Evolutionary conservation across 1,140 invertebrate species (phyloP), one percentile per base, ranked within the genome.

Genomic region (Oscheius sp.): DNA sequence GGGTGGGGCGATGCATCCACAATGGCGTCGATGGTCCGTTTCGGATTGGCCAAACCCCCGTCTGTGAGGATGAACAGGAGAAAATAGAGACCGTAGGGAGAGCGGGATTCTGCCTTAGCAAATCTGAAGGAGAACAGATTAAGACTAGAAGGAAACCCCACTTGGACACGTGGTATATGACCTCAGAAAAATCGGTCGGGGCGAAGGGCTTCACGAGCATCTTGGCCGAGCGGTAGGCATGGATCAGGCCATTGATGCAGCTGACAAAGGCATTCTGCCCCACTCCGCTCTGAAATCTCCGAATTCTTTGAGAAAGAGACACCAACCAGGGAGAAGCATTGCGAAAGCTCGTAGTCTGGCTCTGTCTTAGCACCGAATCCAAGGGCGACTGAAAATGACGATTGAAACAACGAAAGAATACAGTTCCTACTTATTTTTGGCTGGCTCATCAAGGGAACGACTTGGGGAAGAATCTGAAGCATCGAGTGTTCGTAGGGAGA

Each of bases 161-260:
- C 71, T 67, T 67, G 10, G 72, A 74, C 2, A 67, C 35, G 34
- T 73, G 45, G 42, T 74, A 74, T 15, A 74, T 74, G 23, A 67
- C 64, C 29, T 74, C 72, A 18, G 59, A 35, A 31, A 67, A 74
- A 61, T 74, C 63, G 2, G 72, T 74, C 0, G 72, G 72, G 1
- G 63, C 72, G 31, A 68, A 74, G n/a, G 72, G 72, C 20, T 74
- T 68, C 4, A 74, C 13, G 10, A 45, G 34, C 59, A 74, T 74
- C 31, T 28, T 23, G 1, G 55, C 55, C 18, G 28, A n/a, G 23
- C 72, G 18, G 52, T 74, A 74, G 2, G 72, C 28, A 13, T 69
- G 32, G 10, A 74, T 38, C 1, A 74, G 23, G 1, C 72, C 72
- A 2, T 23, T 34, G 2, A 74, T 7, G 0, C 72, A 64, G 29